These are phyloP conservation scores for Neopipo cinnamomea DNA, from an alignment of 2,113 vertebrate species.

Conservation along the genomic window DNA sequence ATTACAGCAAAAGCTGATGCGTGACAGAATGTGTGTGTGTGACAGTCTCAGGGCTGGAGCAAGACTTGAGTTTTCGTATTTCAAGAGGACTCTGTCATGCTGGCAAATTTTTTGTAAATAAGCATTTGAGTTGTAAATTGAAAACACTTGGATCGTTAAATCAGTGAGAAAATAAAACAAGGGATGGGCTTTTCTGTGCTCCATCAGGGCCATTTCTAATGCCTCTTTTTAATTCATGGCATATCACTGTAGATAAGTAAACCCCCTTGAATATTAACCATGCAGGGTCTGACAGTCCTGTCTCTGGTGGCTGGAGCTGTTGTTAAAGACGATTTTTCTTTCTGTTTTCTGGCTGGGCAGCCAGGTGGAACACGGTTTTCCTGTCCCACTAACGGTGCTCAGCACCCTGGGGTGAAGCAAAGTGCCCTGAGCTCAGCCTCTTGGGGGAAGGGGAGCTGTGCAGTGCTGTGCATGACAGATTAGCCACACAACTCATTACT, in stretches of 20 bases:
- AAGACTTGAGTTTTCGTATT: slow-evolving; percentile 6
- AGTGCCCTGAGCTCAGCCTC: neutral
- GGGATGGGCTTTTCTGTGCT: neutral
- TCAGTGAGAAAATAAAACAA: slow-evolving; percentile 41
- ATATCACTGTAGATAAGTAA: neutral
- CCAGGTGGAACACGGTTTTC: neutral
- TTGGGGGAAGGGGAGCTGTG: neutral
- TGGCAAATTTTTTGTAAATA: slow-evolving; percentile 34
- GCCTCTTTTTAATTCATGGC: neutral
- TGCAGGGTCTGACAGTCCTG: neutral
- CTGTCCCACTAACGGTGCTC: neutral
- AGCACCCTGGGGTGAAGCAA: neutral
- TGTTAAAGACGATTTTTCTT: neutral
- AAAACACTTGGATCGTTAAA: slow-evolving; percentile 45
- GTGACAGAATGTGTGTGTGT: neutral
- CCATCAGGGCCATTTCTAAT: neutral
- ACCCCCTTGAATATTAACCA: neutral
- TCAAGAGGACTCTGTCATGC: slow-evolving; percentile 8
- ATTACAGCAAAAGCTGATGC: slow-evolving; percentile 26
- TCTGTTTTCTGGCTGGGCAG: neutral
- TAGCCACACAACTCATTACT: slow-evolving; percentile 49
- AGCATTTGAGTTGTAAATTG: slow-evolving; percentile 53
- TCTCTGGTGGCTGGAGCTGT: neutral
- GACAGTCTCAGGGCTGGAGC: neutral
- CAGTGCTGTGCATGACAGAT: slow-evolving; percentile 33